Evolutionary conservation across 2,113 vertebrate species (phyloP).

Genomic region (Hipposideros armiger): DNA sequence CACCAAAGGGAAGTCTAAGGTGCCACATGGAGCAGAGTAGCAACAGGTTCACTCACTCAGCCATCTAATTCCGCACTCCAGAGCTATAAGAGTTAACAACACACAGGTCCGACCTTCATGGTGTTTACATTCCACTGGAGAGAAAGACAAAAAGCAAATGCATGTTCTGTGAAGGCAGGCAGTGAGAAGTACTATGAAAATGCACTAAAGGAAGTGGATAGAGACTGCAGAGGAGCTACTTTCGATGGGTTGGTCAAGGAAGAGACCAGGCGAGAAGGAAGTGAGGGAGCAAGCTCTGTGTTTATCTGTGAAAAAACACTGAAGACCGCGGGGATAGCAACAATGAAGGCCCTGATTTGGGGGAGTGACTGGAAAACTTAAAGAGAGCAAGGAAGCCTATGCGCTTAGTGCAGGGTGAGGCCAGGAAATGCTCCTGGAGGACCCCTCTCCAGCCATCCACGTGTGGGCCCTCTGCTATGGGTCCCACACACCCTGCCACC

Average conservation of each 20-base stretch:
- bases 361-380: not conserved
- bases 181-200: not conserved
- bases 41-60: not conserved
- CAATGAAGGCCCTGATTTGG: not conserved
- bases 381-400: not conserved
- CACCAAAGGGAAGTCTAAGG: not conserved
- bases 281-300: not conserved
- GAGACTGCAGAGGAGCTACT: not conserved
- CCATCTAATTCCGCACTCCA: not conserved
- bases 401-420: too few species aligned
- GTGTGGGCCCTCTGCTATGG: accelerated
- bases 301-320: not conserved
- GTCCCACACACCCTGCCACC: too few species aligned
- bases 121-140: not conserved
- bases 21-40: accelerated
- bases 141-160: not conserved
- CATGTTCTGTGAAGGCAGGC: not conserved
- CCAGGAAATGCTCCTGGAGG: not conserved
- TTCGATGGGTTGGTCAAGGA: not conserved
- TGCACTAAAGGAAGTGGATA: not conserved
- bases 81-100: not conserved
- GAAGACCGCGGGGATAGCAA: not conserved
- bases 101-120: too few species aligned
- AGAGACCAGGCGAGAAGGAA: not conserved
- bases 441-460: not conserved